Percentiles rank a stretch among this genome's conserved stretches.
Conservation (phyloP, 2,113 vertebrate species). For the Theristicus caerulescens region DNA sequence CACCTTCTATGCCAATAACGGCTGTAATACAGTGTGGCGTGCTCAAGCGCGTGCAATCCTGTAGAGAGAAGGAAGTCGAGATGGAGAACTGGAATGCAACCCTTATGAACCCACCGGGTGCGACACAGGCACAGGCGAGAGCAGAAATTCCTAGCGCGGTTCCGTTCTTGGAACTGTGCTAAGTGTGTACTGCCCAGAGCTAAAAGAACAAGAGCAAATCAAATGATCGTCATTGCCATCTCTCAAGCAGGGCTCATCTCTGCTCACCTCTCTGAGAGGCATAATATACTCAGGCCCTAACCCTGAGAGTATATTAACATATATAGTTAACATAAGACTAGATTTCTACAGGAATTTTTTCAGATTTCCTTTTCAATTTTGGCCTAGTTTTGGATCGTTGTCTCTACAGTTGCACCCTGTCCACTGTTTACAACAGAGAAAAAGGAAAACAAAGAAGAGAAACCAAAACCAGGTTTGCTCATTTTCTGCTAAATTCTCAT, state of each 20-base stretch:
- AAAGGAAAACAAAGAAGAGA: not conserved
- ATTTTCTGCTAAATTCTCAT: not conserved
- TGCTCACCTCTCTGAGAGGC: not conserved
- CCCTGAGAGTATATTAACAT: not conserved
- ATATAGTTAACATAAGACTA: not conserved
- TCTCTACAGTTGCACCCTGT: not conserved
- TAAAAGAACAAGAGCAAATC: not conserved
- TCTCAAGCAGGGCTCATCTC: not conserved
- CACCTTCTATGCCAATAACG: not conserved
- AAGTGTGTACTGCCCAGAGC: not conserved
- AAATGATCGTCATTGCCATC: fast-evolving
- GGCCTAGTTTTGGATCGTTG: not conserved
- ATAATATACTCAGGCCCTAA: too few species aligned
- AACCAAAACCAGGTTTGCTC: not conserved
- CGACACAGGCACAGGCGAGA: fast-evolving
- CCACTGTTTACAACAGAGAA: not conserved
- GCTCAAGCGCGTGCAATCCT: not conserved
- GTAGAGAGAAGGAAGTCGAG: not conserved
- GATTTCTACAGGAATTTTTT: not conserved
- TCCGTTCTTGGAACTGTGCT: fast-evolving
- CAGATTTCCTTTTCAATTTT: not conserved
- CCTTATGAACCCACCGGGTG: not conserved
- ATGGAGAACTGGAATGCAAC: not conserved
- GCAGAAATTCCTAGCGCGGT: not conserved
- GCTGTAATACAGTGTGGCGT: not conserved